Conservation (phyloP, 2,888 invertebrate genomes). For the Melinopterus prodromus region DNA sequence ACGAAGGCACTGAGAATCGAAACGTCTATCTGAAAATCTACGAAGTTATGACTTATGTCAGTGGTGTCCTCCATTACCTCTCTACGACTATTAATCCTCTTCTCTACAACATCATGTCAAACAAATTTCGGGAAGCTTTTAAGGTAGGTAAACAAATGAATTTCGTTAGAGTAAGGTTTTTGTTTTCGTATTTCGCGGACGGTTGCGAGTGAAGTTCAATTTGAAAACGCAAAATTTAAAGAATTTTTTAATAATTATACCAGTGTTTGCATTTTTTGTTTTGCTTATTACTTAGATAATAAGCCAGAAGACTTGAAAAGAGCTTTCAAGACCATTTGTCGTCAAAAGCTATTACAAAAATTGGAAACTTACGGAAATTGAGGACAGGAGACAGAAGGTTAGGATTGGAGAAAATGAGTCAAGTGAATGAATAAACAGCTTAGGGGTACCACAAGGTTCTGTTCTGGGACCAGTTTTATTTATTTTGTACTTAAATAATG, state of each 20-base stretch:
- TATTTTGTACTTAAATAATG: too few relatives aligned
- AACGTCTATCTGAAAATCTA: slow-evolving; percentile 60
- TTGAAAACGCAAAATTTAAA: background rate
- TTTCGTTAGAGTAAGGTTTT: background rate
- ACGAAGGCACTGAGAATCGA: slow-evolving; percentile 42
- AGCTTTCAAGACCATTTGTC: too few relatives aligned
- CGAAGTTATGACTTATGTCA: slow-evolving; percentile 77
- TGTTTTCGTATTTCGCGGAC: background rate
- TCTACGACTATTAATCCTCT: slow-evolving; percentile 93
- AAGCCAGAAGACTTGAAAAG: too few relatives aligned
- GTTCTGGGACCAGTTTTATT: too few relatives aligned
- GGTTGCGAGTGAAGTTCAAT: too few relatives aligned
- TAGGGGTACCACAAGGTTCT: too few relatives aligned
- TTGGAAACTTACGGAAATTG: too few relatives aligned
- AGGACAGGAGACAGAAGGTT: too few relatives aligned
- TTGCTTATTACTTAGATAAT: background rate
- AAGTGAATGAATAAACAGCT: too few relatives aligned
- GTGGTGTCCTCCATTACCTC: slow-evolving; percentile 89
- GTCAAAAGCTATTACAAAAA: too few relatives aligned
- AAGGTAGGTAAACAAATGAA: slow-evolving; percentile 68
- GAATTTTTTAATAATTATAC: background rate
- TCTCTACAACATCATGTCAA: slow-evolving; percentile 93
- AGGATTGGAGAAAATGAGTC: too few relatives aligned
- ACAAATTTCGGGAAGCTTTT: slow-evolving; percentile 91
- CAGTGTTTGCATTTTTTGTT: background rate